These are phyloP conservation scores for Lophius americanus DNA, from an alignment of 2,797 vertebrate genomes.

Conservation along the genomic window DNA sequence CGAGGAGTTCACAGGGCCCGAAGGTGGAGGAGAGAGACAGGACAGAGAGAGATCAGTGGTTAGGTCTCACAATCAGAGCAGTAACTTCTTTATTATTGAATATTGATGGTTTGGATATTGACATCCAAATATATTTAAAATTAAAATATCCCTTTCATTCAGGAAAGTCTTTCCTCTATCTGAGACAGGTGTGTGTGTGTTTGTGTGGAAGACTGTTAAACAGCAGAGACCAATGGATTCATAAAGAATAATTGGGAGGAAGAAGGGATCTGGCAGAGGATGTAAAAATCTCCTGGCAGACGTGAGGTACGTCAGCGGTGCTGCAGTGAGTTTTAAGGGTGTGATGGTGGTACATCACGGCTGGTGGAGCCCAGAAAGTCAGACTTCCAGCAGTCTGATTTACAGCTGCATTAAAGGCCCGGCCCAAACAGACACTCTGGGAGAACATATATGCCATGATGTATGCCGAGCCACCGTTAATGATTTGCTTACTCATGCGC, in stretches of 20 bases:
- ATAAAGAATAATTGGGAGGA: slow-evolving; percentile 61
- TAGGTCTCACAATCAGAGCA: slow-evolving; percentile 13
- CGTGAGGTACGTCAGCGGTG: slow-evolving; percentile 48
- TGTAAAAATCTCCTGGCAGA: slow-evolving; percentile 48
- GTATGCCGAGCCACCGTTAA: slow-evolving; percentile 50
- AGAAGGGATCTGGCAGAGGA: slow-evolving; percentile 30
- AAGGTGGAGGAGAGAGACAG: background rate
- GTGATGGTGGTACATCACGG: slow-evolving; percentile 24
- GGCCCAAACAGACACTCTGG: slow-evolving; percentile 58
- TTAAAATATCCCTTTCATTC: background rate
- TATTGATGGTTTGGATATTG: background rate
- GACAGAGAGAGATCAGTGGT: slow-evolving; percentile 35
- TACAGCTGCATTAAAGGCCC: slow-evolving; percentile 63
- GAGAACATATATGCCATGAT: slow-evolving; percentile 59
- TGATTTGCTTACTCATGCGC: slow-evolving; percentile 49
- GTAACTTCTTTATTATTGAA: background rate
- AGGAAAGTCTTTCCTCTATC: background rate
- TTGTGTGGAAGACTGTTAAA: slow-evolving; percentile 35
- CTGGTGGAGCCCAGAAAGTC: slow-evolving; percentile 37
- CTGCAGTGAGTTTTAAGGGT: slow-evolving; percentile 5
- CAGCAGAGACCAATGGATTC: slow-evolving; percentile 17
- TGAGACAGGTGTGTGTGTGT: slow-evolving; percentile 11
- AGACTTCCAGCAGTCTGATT: slow-evolving; percentile 65
- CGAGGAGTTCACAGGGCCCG: slow-evolving; percentile 4
- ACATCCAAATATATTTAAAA: slow-evolving; percentile 4